These are phyloP conservation scores for Gobiocypris rarus DNA, from an alignment of 2,113 vertebrate species.

Conservation along the genomic window DNA sequence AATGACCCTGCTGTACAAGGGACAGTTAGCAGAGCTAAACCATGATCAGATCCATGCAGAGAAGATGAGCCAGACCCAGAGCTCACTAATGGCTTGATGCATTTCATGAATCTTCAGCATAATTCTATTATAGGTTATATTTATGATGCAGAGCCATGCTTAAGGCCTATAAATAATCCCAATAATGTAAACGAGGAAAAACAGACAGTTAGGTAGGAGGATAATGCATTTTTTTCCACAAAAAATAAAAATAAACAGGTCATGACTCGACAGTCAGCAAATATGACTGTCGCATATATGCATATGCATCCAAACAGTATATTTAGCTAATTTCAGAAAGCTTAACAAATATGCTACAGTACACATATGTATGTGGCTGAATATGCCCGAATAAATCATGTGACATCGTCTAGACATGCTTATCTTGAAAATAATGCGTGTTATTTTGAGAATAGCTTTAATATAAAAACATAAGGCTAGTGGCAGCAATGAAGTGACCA, in stretches of 20 bases:
- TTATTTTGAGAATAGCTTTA: too few species aligned
- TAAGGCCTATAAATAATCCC: conserved; percentile 51
- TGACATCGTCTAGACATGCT: background rate
- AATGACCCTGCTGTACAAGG: conserved; percentile 9
- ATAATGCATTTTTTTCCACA: background rate
- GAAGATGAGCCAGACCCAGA: conserved; percentile 13
- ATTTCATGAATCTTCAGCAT: conserved; percentile 43
- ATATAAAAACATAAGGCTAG: background rate
- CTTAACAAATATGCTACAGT: background rate
- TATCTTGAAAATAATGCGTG: background rate
- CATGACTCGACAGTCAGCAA: conserved; percentile 1
- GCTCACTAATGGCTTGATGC: conserved; percentile 45
- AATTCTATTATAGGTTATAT: conserved; percentile 52
- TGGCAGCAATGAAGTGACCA: background rate
- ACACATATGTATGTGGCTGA: background rate
- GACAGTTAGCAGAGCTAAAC: background rate
- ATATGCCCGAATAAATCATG: background rate
- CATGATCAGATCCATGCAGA: conserved; percentile 22
- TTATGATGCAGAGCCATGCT: conserved; percentile 36
- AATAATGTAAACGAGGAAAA: conserved; percentile 28
- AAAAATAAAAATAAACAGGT: background rate
- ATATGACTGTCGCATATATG: background rate
- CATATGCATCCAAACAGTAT: background rate
- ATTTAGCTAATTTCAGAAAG: background rate
- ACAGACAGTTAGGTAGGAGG: background rate